Conservation (phyloP, 2,113 vertebrate genomes). For the Oxyruncus cristatus region DNA sequence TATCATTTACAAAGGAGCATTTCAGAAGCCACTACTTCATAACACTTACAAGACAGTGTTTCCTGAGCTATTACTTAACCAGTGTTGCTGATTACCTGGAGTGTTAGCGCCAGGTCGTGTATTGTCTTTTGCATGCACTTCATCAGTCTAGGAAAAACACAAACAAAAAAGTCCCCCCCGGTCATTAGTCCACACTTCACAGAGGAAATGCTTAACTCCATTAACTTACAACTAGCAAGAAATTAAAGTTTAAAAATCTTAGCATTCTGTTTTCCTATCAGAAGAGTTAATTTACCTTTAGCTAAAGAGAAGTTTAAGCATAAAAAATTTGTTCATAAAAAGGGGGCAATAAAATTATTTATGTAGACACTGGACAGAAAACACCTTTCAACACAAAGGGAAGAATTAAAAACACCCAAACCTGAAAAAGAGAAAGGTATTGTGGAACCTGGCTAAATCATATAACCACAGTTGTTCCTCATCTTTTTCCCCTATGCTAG, state of each 20-base stretch:
- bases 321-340: background rate
- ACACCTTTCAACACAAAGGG: background rate
- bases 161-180: background rate
- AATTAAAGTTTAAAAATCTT: background rate
- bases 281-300: background rate
- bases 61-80: background rate
- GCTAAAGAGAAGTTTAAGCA: background rate
- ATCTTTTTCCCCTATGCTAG: background rate
- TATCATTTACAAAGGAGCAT: background rate
- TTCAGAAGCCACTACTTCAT: background rate
- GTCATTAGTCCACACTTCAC: background rate
- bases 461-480: background rate
- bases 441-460: background rate
- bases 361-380: background rate
- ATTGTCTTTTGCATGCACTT: slow-evolving; percentile 94
- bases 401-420: background rate
- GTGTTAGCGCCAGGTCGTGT: slow-evolving; percentile 87
- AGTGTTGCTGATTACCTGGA: slow-evolving; percentile 74
- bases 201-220: background rate
- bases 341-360: background rate
- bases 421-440: background rate
- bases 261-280: background rate
- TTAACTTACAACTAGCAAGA: background rate
- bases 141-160: slow-evolving; percentile 84
- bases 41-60: background rate